Evolutionary conservation across 2,113 vertebrate species (phyloP), one percentile per base, ranked within the genome.

Genomic region (Colius striatus): DNA sequence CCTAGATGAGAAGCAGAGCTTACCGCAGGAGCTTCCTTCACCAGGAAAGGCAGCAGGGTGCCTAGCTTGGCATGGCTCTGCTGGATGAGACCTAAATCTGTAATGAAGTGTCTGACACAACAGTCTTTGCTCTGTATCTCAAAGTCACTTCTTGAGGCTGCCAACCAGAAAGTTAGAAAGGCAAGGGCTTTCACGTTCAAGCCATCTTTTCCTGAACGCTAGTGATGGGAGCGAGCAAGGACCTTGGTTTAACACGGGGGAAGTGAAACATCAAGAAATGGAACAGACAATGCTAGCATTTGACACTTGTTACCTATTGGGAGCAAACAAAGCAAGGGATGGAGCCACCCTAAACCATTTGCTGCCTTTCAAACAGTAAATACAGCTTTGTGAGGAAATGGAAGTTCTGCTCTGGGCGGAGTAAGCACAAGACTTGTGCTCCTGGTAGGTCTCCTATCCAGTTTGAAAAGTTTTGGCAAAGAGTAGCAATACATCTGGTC

Each of bases 161-260:
- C 29, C 36, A 16, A 6, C 36, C 14, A 6, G 7, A 25, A 50
- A 19, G 48, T 48, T 25, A 51, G 29, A 57, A 12, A 27, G 2
- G 5, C 1, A 1, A 62, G 22, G 34, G 12, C 17, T 41, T 25
- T 27, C 14, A 18, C 1, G 0, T 53, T 62, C 23, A 29, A 30
- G 18, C 34, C 17, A 21, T 17, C 20, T 43, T 43, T 32, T 57
- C 15, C 50, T 12, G 14, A 15, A 3, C 32, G 26, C 41, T 36
- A 6, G 18, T 4, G 21, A 21, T 51, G 70, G 32, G 29, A 68
- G 22, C 3, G 11, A 43, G 50, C 10, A 4, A 36, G 22, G 38
- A n/a, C 23, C 22, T 36, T 22, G 18, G 9, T 51, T 71, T 53
- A 58, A 32, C 11, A 6, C 8, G 41, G 36, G 27, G 34, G 19